These are phyloP conservation scores for Hydrocynus forskahlii DNA, from an alignment of 2,797 vertebrate genomes.

Conservation along the genomic window DNA sequence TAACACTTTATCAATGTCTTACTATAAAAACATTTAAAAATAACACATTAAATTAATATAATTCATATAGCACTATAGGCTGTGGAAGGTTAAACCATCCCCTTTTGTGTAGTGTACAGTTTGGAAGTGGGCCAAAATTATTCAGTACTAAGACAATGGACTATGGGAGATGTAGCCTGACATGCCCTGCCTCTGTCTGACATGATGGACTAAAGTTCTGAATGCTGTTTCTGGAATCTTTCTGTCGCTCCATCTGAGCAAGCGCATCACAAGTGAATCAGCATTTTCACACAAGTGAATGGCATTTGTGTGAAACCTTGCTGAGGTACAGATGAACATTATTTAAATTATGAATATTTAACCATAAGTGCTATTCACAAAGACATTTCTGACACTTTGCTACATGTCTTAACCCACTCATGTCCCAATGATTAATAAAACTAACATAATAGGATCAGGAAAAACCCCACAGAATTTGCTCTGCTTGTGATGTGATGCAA, in stretches of 20 bases:
- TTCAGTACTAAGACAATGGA: conserved; percentile 30
- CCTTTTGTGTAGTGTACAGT: background rate
- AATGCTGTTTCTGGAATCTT: background rate
- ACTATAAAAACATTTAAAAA: background rate
- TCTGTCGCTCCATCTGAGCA: background rate
- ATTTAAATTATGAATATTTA: background rate
- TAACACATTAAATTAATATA: background rate
- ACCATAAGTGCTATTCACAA: background rate
- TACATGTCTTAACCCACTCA: background rate
- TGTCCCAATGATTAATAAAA: background rate
- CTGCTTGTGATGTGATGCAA: background rate
- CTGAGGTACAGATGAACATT: background rate
- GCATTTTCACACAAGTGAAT: conserved; percentile 8
- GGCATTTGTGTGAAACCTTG: background rate
- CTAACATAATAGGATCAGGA: background rate
- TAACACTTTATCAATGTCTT: background rate
- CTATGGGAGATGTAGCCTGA: conserved; percentile 2
- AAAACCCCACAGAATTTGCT: background rate
- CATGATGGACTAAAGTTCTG: background rate
- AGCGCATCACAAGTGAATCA: conserved; percentile 12
- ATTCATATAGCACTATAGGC: background rate
- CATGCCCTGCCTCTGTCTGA: conserved; percentile 2
- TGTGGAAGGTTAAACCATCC: background rate
- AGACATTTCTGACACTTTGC: background rate
- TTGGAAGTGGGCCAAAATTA: background rate